These are phyloP conservation scores for Agonopterix subpropinquella DNA, from an alignment of 2,888 invertebrate species.

Conservation along the genomic window DNA sequence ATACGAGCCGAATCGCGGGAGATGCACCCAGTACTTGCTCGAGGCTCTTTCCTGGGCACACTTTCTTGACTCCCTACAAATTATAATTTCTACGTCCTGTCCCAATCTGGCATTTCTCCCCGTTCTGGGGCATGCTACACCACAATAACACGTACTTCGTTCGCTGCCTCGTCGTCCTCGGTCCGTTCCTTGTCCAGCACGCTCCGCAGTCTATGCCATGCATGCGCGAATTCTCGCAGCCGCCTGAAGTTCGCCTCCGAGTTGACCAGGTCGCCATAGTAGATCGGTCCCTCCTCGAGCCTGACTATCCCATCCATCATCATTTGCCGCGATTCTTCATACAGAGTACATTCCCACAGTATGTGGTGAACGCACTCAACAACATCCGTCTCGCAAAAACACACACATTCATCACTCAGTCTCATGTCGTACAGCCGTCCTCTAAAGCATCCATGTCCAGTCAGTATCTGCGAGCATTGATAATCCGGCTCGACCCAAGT, in stretches of 20 bases:
- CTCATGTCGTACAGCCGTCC: constrained; percentile 6
- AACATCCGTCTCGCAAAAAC: constrained; percentile 6
- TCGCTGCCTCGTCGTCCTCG: no score
- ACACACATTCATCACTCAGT: constrained; percentile 6
- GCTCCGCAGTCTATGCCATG: no score
- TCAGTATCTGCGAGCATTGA: constrained; percentile 10
- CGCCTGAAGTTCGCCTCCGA: constrained; percentile 12
- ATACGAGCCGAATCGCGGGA: background rate
- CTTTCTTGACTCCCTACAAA: no score
- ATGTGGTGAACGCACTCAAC: constrained; percentile 8
- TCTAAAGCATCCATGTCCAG: constrained; percentile 14
- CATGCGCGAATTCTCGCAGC: background rate
- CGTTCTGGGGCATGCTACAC: no score
- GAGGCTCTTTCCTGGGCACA: no score
- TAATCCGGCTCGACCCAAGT: constrained; percentile 16
- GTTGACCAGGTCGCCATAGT: constrained; percentile 7
- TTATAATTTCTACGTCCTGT: no score
- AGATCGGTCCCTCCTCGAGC: no score
- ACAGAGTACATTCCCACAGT: background rate
- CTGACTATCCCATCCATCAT: no score
- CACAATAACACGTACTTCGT: no score
- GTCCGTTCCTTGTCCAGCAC: no score
- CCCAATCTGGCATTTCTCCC: no score
- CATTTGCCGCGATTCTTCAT: background rate
- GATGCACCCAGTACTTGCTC: no score